These are phyloP conservation scores for Oeneis ivallda DNA, from an alignment of 2,888 invertebrate genomes.

Conservation along the genomic window DNA sequence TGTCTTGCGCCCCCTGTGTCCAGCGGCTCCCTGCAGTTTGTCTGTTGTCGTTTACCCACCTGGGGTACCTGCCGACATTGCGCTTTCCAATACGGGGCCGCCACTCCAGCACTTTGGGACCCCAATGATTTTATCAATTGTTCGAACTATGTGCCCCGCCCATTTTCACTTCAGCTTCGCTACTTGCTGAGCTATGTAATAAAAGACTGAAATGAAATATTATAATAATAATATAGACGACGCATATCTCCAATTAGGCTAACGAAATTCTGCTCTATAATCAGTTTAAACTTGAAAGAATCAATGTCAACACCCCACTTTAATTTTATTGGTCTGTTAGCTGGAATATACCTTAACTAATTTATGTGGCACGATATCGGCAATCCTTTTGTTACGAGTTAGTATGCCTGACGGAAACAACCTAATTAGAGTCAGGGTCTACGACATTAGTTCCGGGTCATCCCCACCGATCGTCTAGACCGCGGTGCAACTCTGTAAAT, in stretches of 20 bases:
- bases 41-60: too few species aligned
- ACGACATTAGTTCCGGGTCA: conserved; percentile 65
- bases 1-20: too few species aligned
- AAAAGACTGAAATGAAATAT: too few species aligned
- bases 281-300: conserved; percentile 1
- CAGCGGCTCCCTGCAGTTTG: too few species aligned
- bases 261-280: neutral
- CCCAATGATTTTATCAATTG: too few species aligned
- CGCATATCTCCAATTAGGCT: neutral
- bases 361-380: conserved; percentile 12
- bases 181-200: too few species aligned
- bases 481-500: conserved; percentile 65
- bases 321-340: neutral
- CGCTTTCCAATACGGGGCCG: too few species aligned
- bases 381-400: neutral
- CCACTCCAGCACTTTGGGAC: too few species aligned
- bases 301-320: neutral
- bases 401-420: conserved; percentile 16
- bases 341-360: neutral
- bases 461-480: conserved; percentile 58
- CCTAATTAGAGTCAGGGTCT: conserved; percentile 26
- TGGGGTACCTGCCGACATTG: too few species aligned
- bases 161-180: too few species aligned
- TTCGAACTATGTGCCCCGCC: too few species aligned
- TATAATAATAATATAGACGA: neutral